Conservation (phyloP, 2,797 vertebrate species). For the Rachycentron canadum region DNA sequence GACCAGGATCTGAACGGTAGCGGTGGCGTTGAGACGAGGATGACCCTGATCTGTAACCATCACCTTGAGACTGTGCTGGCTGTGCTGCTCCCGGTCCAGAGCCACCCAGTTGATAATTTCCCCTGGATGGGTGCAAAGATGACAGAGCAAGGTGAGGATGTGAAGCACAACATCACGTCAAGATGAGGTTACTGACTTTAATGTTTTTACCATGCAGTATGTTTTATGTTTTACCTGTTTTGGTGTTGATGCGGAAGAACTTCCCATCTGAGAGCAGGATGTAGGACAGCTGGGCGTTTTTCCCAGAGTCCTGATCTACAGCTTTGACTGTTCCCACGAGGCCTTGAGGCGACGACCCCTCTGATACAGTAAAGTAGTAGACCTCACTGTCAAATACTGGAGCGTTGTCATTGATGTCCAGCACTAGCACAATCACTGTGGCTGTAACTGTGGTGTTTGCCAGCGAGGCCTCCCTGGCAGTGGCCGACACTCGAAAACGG, state of each 20-base stretch:
- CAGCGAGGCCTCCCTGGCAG: slow-evolving; percentile 43
- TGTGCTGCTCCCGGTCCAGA: slow-evolving; percentile 88
- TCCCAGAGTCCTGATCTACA: slow-evolving; percentile 89
- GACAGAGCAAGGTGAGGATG: background rate
- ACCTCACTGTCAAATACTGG: slow-evolving; percentile 85
- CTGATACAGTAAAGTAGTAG: slow-evolving; percentile 90
- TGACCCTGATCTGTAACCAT: slow-evolving; percentile 90
- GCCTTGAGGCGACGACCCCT: slow-evolving; percentile 86
- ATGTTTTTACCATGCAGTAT: too few relatives aligned
- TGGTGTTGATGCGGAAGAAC: slow-evolving; percentile 92
- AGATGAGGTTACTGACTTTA: background rate
- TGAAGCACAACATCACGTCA: background rate
- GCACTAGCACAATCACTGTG: slow-evolving; percentile 85
- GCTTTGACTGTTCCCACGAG: slow-evolving; percentile 89
- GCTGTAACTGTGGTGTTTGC: slow-evolving; percentile 82
- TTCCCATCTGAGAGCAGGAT: slow-evolving; percentile 93
- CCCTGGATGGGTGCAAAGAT: slow-evolving; percentile 78
- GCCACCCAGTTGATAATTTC: slow-evolving; percentile 92
- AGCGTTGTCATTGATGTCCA: slow-evolving; percentile 93
- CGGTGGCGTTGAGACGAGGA: slow-evolving; percentile 87
- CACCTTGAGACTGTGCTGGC: slow-evolving; percentile 88
- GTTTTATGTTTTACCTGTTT: slow-evolving; percentile 94
- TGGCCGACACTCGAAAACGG: slow-evolving; percentile 86
- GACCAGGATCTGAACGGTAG: slow-evolving; percentile 83
- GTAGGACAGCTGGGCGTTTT: slow-evolving; percentile 92